Percentiles rank a stretch among this genome's conserved stretches.
These are phyloP conservation scores for Leptopilina drosophilae DNA, from an alignment of 2,888 invertebrate species.

Conservation along the genomic window DNA sequence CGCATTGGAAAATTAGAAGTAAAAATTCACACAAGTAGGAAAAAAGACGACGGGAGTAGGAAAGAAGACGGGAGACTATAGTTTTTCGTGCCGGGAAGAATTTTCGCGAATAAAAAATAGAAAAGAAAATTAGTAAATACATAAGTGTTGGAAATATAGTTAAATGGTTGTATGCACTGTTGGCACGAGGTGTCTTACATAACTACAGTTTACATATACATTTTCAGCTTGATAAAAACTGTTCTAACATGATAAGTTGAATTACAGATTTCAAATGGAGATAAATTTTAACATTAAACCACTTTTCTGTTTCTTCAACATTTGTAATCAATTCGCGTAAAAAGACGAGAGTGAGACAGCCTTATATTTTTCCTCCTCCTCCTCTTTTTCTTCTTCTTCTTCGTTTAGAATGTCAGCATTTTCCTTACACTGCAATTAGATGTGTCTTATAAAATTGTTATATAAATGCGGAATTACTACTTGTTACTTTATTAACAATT, in stretches of 20 bases:
- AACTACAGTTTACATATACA: constrained; percentile 5
- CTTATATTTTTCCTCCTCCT: too few relatives aligned
- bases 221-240: not conserved
- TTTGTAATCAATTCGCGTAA: not conserved
- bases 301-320: constrained; percentile 5
- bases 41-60: too few relatives aligned
- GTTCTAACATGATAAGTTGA: constrained; percentile 5
- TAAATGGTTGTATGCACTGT: constrained; percentile 2
- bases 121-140: not conserved
- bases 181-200: constrained; percentile 19
- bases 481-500: too few relatives aligned
- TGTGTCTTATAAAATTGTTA: too few relatives aligned
- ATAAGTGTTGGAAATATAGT: constrained; percentile 30
- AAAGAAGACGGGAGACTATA: too few relatives aligned
- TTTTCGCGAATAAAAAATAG: not conserved
- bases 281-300: constrained; percentile 7
- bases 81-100: too few relatives aligned
- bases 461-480: too few relatives aligned
- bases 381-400: too few relatives aligned
- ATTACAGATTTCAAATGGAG: not conserved
- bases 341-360: not conserved
- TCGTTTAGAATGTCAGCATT: too few relatives aligned
- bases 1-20: too few relatives aligned
- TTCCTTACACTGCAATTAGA: too few relatives aligned
- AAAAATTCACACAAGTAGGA: too few relatives aligned